Base-by-base conservation (phyloP, 2,888 invertebrate genomes). In the Stenotaenia linearis region DNA sequence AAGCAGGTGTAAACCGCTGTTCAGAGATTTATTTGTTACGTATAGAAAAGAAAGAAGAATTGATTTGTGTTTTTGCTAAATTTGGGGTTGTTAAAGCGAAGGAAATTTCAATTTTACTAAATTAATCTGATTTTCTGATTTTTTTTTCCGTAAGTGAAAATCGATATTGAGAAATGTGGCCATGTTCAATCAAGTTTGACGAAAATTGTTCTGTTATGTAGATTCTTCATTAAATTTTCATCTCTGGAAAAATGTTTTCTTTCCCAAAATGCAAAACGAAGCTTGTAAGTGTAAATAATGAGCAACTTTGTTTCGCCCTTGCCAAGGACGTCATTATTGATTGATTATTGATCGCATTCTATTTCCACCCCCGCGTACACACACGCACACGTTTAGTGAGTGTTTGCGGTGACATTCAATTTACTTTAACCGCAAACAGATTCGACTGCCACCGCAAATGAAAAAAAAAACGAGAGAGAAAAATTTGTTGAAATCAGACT, bases 271-370 rank as follows among this genome's bases (percentile, higher is more conserved):
- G n/a, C n/a, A n/a, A n/a, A n/a, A n/a, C 50, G 50, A n/a, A n/a
- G 50, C 50, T 18, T 50, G 50, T 50, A n/a, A 18, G 18, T 50
- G 50, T 50, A 50, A 50, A 50, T 50, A 50, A 50, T 50, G 50
- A 50, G 18, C 50, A 50, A 50, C 6, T 50, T 21, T 0, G 50
- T 50, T 45, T 69, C 69, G 69, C 69, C 69, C 69, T 69, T 69
- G 69, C 69, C 69, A 69, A 69, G 69, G 69, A 69, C 69, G 69
- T 28, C 69, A 69, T 69, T 69, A 69, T 69, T 69, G 69, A 69
- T 69, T 69, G 69, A 28, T 28, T 69, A 69, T 69, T 28, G 69
- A 69, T 50, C 50, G 21, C 50, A 50, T 69, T 28, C 69, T 69
- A 50, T 50, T 50, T 50, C 50, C 50, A 50, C 50, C 69, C 25